Conservation (phyloP, 2,888 invertebrate genomes). For the Flexamia atlantica region DNA sequence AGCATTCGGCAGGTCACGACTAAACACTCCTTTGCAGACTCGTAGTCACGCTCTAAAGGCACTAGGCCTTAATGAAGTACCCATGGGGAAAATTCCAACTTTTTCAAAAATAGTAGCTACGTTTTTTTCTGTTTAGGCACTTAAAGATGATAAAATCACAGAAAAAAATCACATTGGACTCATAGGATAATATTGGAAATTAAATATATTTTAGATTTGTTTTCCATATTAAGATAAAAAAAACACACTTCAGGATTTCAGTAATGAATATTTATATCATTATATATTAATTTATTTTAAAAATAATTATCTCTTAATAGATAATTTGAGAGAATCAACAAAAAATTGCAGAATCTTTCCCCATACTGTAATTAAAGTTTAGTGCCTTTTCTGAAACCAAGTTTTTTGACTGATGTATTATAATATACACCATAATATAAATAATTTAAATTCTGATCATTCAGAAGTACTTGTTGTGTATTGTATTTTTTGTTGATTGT, state of each 20-base stretch:
- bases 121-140: too few relatives aligned
- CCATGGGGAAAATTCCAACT: background rate
- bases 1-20: conserved; percentile 49
- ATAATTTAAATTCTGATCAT: background rate
- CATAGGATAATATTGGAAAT: background rate
- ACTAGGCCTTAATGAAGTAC: conserved; percentile 12
- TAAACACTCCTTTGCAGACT: background rate
- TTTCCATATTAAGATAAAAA: too few relatives aligned
- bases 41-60: conserved; percentile 16
- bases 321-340: too few relatives aligned
- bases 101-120: background rate
- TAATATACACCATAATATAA: background rate
- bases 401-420: conserved; percentile 47
- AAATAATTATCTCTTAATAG: too few relatives aligned
- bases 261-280: too few relatives aligned
- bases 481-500: conserved; percentile 1
- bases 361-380: conserved; percentile 21
- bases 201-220: background rate
- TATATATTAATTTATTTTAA: too few relatives aligned
- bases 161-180: background rate
- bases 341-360: background rate
- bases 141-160: too few relatives aligned
- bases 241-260: too few relatives aligned
- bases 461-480: background rate
- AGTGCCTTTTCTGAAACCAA: conserved; percentile 32